A percentile compares a stretch with the other conserved stretches of the same genome.
Conservation (phyloP, 1,140 invertebrate species). For the Drosophila busckii region DNA sequence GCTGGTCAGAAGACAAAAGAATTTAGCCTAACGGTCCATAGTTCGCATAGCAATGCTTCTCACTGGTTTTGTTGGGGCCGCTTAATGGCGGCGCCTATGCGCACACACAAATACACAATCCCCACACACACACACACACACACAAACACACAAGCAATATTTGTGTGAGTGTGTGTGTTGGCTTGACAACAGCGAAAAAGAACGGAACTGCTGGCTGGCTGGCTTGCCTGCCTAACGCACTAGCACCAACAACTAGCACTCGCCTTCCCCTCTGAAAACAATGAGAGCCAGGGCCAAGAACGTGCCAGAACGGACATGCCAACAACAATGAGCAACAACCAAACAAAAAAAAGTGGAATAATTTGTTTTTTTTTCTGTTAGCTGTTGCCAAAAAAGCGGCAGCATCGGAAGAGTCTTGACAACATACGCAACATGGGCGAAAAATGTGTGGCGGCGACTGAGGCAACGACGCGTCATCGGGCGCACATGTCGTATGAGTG, state of each 20-base stretch:
- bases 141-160: slow-evolving; percentile 2
- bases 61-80: slow-evolving; percentile 31
- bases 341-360: slow-evolving; percentile 45
- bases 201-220: slow-evolving; percentile 60
- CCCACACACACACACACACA: slow-evolving; percentile 18
- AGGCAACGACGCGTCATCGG: slow-evolving; percentile 31
- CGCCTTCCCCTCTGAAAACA: slow-evolving; percentile 19
- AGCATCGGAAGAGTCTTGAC: slow-evolving; percentile 67
- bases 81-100: slow-evolving; percentile 60
- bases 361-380: slow-evolving; percentile 7
- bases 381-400: slow-evolving; percentile 13
- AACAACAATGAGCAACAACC: slow-evolving; percentile 56
- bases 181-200: slow-evolving; percentile 70
- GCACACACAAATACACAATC: slow-evolving; percentile 26
- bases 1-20: slow-evolving; percentile 10
- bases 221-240: slow-evolving; percentile 50
- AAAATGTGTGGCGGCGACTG: slow-evolving; percentile 58
- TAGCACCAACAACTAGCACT: slow-evolving; percentile 21
- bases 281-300: slow-evolving; percentile 56
- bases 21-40: slow-evolving; percentile 17
- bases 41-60: slow-evolving; percentile 23
- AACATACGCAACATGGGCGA: slow-evolving; percentile 74
- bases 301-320: slow-evolving; percentile 74
- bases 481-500: slow-evolving; percentile 73
- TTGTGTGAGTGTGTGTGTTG: slow-evolving; percentile 35